phyloP scores from a whole-genome alignment of 2,888 invertebrate genomes.

The Coronaproctus castanopsis region DNA sequence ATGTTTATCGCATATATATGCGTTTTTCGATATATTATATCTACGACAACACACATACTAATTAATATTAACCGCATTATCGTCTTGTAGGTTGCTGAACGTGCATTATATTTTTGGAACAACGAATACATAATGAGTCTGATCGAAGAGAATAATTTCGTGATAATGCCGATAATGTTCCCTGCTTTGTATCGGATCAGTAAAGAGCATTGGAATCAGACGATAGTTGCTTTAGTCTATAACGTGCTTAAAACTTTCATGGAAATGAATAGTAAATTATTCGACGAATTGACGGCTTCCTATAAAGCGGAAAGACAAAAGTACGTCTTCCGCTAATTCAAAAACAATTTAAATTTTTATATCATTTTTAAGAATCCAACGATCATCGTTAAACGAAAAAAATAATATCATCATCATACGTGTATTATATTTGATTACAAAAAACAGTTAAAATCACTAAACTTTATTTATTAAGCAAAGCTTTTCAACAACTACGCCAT shows the following conservation, averaged over 20 bases:
- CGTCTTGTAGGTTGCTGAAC: conserved; percentile 93
- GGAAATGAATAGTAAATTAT: conserved; percentile 99
- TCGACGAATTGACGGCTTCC: conserved; percentile 94
- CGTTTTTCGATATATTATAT: too few species aligned
- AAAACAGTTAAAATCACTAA: too few species aligned
- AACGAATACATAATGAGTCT: conserved; percentile 99
- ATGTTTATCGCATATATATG: too few species aligned
- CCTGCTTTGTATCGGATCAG: conserved; percentile 96
- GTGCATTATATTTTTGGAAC: conserved; percentile 99
- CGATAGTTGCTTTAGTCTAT: conserved; percentile 96
- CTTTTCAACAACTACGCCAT: too few species aligned
- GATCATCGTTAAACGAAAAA: not conserved
- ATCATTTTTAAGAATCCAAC: too few species aligned
- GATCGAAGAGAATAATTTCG: conserved; percentile 95
- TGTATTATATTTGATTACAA: too few species aligned
- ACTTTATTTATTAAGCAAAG: too few species aligned
- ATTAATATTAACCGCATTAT: too few species aligned
- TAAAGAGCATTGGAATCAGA: conserved; percentile 99
- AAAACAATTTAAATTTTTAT: too few species aligned
- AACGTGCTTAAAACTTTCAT: conserved; percentile 99
- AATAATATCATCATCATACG: too few species aligned
- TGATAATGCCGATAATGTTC: conserved; percentile 99
- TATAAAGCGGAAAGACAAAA: conserved; percentile 98
- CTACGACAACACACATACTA: too few species aligned
- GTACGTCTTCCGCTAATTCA: conserved; percentile 56